Percentiles rank a stretch among this genome's conserved stretches.
These are phyloP conservation scores for Brachynemurus nebulosus DNA, from an alignment of 2,888 invertebrate genomes.

Conservation along the genomic window DNA sequence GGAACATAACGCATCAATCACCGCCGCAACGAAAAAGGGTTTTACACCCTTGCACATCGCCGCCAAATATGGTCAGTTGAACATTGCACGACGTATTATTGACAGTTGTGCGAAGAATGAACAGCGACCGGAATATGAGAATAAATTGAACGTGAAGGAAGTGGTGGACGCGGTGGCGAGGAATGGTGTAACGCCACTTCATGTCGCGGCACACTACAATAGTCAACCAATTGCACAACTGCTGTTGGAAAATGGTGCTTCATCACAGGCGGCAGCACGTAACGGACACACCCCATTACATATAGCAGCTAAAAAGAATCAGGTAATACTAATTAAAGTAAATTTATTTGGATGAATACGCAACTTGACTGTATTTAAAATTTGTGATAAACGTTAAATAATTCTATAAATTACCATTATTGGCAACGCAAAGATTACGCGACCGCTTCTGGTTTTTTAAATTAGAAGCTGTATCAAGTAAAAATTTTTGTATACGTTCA, in stretches of 20 bases:
- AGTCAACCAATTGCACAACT: conserved; percentile 81
- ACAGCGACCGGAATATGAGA: neutral
- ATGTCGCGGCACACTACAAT: conserved; percentile 95
- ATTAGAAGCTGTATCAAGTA: too few relatives aligned
- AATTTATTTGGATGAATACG: neutral
- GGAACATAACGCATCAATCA: conserved; percentile 80
- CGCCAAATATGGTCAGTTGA: conserved; percentile 91
- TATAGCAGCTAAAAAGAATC: conserved; percentile 96
- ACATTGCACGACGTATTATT: conserved; percentile 73
- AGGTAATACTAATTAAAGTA: too few relatives aligned
- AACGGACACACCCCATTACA: conserved; percentile 97
- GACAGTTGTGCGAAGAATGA: conserved; percentile 55
- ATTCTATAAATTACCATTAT: too few relatives aligned
- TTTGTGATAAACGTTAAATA: too few relatives aligned
- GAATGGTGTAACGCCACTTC: conserved; percentile 89
- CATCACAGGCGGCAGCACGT: conserved; percentile 86
- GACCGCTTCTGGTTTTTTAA: too few relatives aligned
- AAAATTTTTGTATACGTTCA: too few relatives aligned
- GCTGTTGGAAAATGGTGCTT: conserved; percentile 84
- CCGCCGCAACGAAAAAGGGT: conserved; percentile 88
- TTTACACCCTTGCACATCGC: conserved; percentile 96
- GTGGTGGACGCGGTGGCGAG: conserved; percentile 77
- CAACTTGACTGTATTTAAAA: neutral
- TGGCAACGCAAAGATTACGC: too few relatives aligned
- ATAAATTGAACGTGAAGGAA: neutral